These are phyloP conservation scores for Apeira syringaria DNA, from an alignment of 2,888 invertebrate genomes.

Conservation along the genomic window DNA sequence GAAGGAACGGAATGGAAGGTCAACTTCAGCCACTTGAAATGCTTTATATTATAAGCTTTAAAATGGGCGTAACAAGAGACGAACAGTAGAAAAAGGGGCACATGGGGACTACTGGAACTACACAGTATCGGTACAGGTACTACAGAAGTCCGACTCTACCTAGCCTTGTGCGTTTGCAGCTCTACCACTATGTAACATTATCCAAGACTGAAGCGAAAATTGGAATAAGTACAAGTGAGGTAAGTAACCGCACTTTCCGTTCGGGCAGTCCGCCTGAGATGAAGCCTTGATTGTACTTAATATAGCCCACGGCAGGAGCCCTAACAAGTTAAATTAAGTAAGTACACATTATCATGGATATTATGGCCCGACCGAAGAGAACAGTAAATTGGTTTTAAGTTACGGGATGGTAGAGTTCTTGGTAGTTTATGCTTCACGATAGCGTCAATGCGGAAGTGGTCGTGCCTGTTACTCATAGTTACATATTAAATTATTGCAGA, in stretches of 20 bases:
- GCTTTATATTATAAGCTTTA: too few relatives aligned
- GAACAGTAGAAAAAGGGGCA: too few relatives aligned
- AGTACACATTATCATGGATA: not conserved
- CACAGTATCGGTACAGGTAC: not conserved
- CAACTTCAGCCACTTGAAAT: too few relatives aligned
- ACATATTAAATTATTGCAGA: too few relatives aligned
- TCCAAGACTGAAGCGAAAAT: slow-evolving; percentile 5
- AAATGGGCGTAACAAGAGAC: too few relatives aligned
- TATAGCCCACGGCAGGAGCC: slow-evolving; percentile 1
- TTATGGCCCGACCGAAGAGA: slow-evolving; percentile 1
- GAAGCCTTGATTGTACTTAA: slow-evolving; percentile 8
- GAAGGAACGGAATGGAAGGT: too few relatives aligned
- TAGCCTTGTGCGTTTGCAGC: not conserved
- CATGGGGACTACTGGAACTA: too few relatives aligned
- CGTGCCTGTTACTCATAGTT: too few relatives aligned
- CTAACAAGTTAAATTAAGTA: slow-evolving; percentile 7
- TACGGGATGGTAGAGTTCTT: not conserved
- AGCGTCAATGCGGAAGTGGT: not conserved
- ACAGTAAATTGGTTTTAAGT: slow-evolving; percentile 6
- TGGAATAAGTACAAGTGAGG: slow-evolving; percentile 11
- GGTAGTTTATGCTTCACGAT: not conserved
- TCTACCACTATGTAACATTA: slow-evolving; percentile 1
- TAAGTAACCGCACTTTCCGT: slow-evolving; percentile 30
- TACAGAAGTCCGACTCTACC: not conserved
- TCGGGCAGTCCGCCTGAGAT: slow-evolving; percentile 23